Base-by-base conservation (phyloP, 1,140 invertebrate species). In the Macrobrachium rosenbergii region DNA sequence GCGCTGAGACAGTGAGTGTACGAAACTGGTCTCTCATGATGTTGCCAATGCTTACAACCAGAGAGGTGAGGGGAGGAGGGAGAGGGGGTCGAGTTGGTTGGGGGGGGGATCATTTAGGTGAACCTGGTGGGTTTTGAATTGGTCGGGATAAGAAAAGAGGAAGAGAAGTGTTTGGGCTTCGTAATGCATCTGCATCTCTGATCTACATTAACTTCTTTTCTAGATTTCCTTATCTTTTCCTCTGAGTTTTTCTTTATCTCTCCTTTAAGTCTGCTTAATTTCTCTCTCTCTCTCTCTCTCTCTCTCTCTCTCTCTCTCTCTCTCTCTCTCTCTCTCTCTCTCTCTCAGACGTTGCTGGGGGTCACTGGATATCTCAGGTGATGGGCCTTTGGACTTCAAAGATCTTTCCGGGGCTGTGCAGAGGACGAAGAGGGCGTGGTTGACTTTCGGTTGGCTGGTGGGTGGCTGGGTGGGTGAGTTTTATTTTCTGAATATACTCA, bases 241-340 rank as follows among this genome's bases (percentile, higher is more conserved):
- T 45, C n/a, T 43, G 21, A 11, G 23, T 62, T 16, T 62, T 23
- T n/a, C 58, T n/a, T n/a, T n/a, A n/a, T n/a, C n/a, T n/a, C n/a
- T n/a, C n/a, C n/a, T 62, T 17, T 17, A 58, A n/a, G 2, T 43
- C 78, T 80, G 21, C 59, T 19, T 17, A n/a, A n/a, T 59, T 7
- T 64, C 78, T 17, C 28, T 62, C n/a, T 37, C 10, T 59, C 60
- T 19, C 19, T 80, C 78, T 37, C 19, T 64, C 23, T 63, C 78
- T 59, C 60, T 5, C 11, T 16, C 23, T 21, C 14, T 5, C 3
- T 37, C 45, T 19, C 43, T 19, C 43, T 28, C 10, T n/a, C 77
- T 62, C 52, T 62, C 58, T 62, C 52, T 58, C 45, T 59, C 19
- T n/a, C 45, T 78, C 45, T n/a, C 19, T 59, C 76, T 78, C 76